These are phyloP conservation scores for Eremobia ochroleuca DNA, from an alignment of 2,888 invertebrate species.

Conservation along the genomic window DNA sequence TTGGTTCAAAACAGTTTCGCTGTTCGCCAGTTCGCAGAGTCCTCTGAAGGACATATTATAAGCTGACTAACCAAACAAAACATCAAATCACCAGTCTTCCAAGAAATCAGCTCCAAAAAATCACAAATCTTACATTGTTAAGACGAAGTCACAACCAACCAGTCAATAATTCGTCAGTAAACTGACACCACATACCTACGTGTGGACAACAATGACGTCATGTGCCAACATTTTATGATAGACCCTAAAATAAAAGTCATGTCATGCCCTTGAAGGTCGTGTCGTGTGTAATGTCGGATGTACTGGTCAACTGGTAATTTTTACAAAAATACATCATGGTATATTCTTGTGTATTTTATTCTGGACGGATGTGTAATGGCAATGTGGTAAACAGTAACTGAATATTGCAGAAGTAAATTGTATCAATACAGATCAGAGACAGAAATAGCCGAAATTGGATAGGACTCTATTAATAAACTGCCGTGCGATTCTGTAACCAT, in stretches of 20 bases:
- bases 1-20: not conserved
- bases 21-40: not conserved
- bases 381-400: conserved; percentile 12
- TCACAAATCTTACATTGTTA: conserved; percentile 10
- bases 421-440: conserved; percentile 11
- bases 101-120: conserved; percentile 10
- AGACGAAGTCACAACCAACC: not conserved
- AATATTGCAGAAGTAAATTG: conserved; percentile 36
- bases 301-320: conserved; percentile 33
- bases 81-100: not conserved
- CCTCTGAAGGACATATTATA: not conserved
- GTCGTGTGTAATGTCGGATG: conserved; percentile 49
- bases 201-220: conserved; percentile 52
- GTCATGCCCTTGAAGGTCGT: conserved; percentile 59
- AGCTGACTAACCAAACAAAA: not conserved
- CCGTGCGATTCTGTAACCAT: no score
- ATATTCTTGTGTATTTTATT: conserved; percentile 34
- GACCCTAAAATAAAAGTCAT: conserved; percentile 64
- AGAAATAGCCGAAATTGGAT: conserved; percentile 17
- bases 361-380: conserved; percentile 28
- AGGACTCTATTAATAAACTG: not conserved
- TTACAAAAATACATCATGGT: conserved; percentile 45
- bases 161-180: conserved; percentile 43
- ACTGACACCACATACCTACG: conserved; percentile 47
- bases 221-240: conserved; percentile 44